phyloP scores from a whole-genome alignment of 2,113 vertebrate species.

The Podilymbus podiceps region DNA sequence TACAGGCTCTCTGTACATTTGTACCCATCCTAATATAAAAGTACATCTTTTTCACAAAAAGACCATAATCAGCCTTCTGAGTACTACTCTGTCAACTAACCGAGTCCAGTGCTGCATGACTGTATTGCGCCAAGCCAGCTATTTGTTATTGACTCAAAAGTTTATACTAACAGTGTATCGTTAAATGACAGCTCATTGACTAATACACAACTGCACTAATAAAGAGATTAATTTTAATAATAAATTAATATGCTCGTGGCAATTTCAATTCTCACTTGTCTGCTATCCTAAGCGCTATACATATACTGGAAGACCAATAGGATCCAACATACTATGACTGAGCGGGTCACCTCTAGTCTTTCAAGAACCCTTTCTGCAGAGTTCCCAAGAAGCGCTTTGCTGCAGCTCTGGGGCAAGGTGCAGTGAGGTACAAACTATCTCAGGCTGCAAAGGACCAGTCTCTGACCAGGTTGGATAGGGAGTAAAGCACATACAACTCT shows the following conservation, averaged over 20 bases:
- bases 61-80: not conserved
- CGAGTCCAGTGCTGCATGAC: not conserved
- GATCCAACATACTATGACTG: accelerated
- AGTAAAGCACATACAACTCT: not conserved
- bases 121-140: not conserved
- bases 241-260: not conserved
- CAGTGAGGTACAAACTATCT: not conserved
- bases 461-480: not conserved
- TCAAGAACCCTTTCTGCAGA: not conserved
- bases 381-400: not conserved
- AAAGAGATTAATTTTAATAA: not conserved
- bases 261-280: slow-evolving; percentile 8
- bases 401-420: not conserved
- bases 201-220: not conserved
- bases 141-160: not conserved
- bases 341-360: not conserved
- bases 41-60: not conserved
- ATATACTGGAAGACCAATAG: not conserved
- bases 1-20: not conserved
- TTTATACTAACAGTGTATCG: not conserved
- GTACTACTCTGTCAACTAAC: not conserved
- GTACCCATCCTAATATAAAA: not conserved
- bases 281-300: not conserved
- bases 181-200: not conserved
- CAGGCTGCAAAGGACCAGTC: not conserved